These are phyloP conservation scores for Botia almorhae DNA, from an alignment of 2,797 vertebrate genomes.

Conservation along the genomic window DNA sequence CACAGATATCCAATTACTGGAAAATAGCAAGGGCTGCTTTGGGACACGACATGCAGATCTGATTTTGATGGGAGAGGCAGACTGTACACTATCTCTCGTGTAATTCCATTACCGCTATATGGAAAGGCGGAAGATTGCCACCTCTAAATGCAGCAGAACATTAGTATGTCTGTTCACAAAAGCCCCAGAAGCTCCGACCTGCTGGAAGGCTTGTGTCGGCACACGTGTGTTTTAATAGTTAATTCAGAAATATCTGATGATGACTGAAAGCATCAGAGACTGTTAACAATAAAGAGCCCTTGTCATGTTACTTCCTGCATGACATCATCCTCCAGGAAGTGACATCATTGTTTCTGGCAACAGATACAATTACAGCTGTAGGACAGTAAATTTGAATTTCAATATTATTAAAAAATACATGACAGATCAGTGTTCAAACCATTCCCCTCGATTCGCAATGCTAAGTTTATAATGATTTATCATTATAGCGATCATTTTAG, in stretches of 20 bases:
- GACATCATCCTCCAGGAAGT: neutral
- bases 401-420: too few relatives aligned
- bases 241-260: neutral
- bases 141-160: conserved; percentile 16
- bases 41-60: conserved; percentile 49
- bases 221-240: neutral
- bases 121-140: conserved; percentile 20
- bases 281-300: neutral
- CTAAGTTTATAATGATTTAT: too few relatives aligned
- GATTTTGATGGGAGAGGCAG: conserved; percentile 43
- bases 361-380: too few relatives aligned
- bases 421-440: too few relatives aligned
- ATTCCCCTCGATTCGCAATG: too few relatives aligned
- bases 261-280: neutral
- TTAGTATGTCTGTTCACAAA: conserved; percentile 9
- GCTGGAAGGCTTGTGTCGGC: neutral
- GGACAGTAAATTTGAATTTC: too few relatives aligned
- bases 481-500: too few relatives aligned
- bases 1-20: conserved; percentile 72
- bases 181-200: neutral
- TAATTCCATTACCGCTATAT: conserved; percentile 47
- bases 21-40: conserved; percentile 60
- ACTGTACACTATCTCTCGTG: conserved; percentile 43
- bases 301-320: neutral
- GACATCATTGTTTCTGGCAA: neutral